A percentile compares a stretch with the other conserved stretches of the same genome.
These are phyloP conservation scores for Psilanteris sp. DNA, from an alignment of 1,140 invertebrate genomes.

Conservation along the genomic window DNA sequence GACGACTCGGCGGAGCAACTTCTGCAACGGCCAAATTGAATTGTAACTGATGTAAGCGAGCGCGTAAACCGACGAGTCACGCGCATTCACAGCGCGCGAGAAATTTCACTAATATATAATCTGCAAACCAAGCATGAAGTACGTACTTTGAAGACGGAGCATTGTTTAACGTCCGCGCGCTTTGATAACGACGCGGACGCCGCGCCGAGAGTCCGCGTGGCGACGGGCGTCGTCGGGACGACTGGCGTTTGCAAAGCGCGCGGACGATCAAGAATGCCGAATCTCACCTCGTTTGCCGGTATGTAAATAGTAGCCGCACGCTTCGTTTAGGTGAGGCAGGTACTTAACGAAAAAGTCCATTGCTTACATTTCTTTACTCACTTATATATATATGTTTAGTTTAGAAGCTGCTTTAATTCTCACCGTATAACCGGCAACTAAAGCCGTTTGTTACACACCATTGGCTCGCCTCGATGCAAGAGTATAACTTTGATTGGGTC, in stretches of 20 bases:
- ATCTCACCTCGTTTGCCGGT: conserved; percentile 59
- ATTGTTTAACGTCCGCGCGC: conserved; percentile 63
- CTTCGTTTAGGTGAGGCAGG: conserved; percentile 76
- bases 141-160: conserved; percentile 60
- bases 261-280: conserved; percentile 20
- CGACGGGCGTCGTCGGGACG: no score
- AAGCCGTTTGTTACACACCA: conserved; percentile 55
- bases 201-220: no score
- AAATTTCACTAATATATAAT: conserved; percentile 69
- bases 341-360: conserved; percentile 71
- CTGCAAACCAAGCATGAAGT: conserved; percentile 70
- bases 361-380: conserved; percentile 73
- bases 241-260: conserved; percentile 7
- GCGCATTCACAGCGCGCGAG: conserved; percentile 42
- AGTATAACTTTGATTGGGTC: conserved; percentile 27
- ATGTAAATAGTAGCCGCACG: conserved; percentile 78
- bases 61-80: conserved; percentile 28
- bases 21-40: no score
- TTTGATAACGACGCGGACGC: conserved; percentile 24
- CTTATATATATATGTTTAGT: conserved; percentile 77
- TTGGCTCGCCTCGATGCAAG: conserved; percentile 61
- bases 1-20: no score
- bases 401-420: conserved; percentile 74
- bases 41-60: conserved; percentile 24
- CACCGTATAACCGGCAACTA: conserved; percentile 62